These are phyloP conservation scores for Xiphophorus hellerii DNA, from an alignment of 2,113 vertebrate genomes.

Conservation along the genomic window DNA sequence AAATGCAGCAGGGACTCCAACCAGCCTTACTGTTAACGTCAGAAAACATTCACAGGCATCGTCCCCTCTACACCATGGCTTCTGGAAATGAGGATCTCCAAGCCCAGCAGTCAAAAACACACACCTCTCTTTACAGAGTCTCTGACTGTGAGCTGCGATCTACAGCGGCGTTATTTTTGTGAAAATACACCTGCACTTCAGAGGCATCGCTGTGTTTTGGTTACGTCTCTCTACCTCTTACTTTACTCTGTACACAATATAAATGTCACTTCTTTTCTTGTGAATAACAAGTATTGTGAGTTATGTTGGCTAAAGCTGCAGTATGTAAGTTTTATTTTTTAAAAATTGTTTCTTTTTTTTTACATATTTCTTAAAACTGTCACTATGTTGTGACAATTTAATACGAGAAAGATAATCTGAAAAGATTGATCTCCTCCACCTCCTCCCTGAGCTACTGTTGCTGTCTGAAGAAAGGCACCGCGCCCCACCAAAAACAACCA, in stretches of 20 bases:
- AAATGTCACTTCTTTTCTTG: not conserved
- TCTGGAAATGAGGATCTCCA: conserved; percentile 63
- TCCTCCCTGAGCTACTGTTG: too few species aligned
- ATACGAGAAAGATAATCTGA: too few species aligned
- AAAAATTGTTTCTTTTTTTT: too few species aligned
- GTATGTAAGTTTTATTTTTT: too few species aligned
- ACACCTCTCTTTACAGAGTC: conserved; percentile 52
- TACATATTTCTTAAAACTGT: too few species aligned
- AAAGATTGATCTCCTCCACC: too few species aligned
- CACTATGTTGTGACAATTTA: too few species aligned
- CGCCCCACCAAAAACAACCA: too few species aligned
- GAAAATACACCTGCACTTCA: conserved; percentile 16
- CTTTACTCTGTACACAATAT: conserved; percentile 28
- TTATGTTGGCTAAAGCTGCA: conserved; percentile 7
- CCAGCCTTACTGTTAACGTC: conserved; percentile 68
- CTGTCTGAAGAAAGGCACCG: too few species aligned
- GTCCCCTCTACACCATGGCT: conserved; percentile 28
- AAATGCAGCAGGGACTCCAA: conserved; percentile 65
- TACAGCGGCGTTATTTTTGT: conserved; percentile 23
- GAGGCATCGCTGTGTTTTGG: conserved; percentile 32
- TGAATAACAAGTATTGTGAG: conserved; percentile 27
- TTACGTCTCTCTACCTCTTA: conserved; percentile 73
- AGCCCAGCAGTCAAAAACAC: conserved; percentile 68
- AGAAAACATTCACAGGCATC: conserved; percentile 37
- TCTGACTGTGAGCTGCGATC: conserved; percentile 48